phyloP scores from a whole-genome alignment of 1,140 invertebrate species.

The Linepithema humile region DNA sequence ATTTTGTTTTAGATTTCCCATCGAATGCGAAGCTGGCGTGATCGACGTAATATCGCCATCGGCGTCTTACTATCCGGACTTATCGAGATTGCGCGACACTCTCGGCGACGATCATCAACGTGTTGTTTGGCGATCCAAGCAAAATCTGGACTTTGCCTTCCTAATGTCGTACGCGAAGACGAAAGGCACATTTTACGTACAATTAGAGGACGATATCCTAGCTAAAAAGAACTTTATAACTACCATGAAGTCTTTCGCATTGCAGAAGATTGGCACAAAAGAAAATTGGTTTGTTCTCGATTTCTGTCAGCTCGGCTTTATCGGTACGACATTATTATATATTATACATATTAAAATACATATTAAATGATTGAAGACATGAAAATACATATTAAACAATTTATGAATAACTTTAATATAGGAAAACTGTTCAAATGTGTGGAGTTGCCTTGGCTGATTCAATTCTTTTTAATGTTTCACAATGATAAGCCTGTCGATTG shows the following conservation, averaged over 20 bases:
- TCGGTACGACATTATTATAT: slow-evolving; percentile 85
- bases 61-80: slow-evolving; percentile 94
- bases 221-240: slow-evolving; percentile 94
- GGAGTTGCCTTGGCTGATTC: slow-evolving; percentile 94
- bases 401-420: slow-evolving; percentile 80
- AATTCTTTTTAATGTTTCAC: slow-evolving; percentile 98
- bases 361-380: background rate
- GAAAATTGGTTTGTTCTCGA: slow-evolving; percentile 97
- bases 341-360: background rate
- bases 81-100: slow-evolving; percentile 90
- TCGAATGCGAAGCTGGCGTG: slow-evolving; percentile 91
- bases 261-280: slow-evolving; percentile 90
- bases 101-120: slow-evolving; percentile 95
- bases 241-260: slow-evolving; percentile 95
- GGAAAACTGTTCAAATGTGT: slow-evolving; percentile 97
- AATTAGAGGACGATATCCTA: slow-evolving; percentile 98
- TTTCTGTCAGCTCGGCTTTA: slow-evolving; percentile 97
- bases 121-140: slow-evolving; percentile 97
- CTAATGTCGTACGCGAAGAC: slow-evolving; percentile 97
- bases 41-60: slow-evolving; percentile 96
- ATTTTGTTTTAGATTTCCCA: slow-evolving; percentile 87
- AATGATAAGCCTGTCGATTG: slow-evolving; percentile 99
- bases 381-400: background rate
- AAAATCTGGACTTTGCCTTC: slow-evolving; percentile 98
- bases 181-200: slow-evolving; percentile 92